Conservation (phyloP, 2,113 vertebrate genomes). For the Balaenoptera acutorostrata region DNA sequence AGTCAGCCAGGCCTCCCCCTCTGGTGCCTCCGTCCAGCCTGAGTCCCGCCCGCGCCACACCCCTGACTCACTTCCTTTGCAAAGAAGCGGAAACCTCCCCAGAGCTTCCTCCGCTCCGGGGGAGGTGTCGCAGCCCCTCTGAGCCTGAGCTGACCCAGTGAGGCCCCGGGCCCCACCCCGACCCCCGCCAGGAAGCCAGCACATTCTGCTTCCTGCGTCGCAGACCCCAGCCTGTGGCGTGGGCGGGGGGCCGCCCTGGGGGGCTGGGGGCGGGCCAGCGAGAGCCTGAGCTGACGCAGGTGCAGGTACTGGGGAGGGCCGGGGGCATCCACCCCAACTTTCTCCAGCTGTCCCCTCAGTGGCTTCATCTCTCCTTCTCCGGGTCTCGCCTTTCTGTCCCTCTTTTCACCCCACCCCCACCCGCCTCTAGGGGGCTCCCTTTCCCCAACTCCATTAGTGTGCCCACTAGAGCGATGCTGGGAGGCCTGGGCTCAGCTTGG, state of each 20-base stretch:
- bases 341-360: neutral
- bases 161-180: neutral
- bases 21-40: neutral
- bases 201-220: neutral
- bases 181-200: neutral
- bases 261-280: neutral
- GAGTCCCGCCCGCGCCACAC: conserved; percentile 51
- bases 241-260: neutral
- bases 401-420: neutral
- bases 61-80: conserved; percentile 73
- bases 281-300: neutral
- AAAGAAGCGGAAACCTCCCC: conserved; percentile 51
- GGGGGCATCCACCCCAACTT: neutral
- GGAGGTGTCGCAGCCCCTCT: neutral
- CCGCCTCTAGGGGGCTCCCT: neutral
- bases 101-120: neutral
- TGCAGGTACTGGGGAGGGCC: conserved; percentile 20
- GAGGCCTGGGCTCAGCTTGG: neutral
- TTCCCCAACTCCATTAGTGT: neutral
- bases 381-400: neutral
- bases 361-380: neutral
- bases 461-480: neutral
- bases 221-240: neutral
- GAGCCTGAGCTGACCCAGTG: neutral
- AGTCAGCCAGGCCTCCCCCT: neutral